These are phyloP conservation scores for Trogon melanurus DNA, from an alignment of 2,113 vertebrate species.

Conservation along the genomic window DNA sequence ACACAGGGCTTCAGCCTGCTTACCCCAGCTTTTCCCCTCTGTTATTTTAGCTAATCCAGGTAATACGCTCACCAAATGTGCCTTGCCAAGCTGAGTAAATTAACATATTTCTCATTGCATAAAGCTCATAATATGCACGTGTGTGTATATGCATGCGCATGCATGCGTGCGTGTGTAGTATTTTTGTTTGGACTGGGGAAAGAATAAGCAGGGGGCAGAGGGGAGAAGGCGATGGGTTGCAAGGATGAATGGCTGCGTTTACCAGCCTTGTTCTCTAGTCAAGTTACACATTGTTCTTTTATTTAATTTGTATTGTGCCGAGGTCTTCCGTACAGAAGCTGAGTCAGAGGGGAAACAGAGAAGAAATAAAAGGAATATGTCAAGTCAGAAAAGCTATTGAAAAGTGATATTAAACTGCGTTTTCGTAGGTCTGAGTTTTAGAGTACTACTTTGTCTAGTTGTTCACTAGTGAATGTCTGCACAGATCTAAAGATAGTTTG, in stretches of 20 bases:
- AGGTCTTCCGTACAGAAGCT: not conserved
- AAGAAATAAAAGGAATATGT: not conserved
- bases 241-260: not conserved
- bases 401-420: not conserved
- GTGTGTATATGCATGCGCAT: not conserved
- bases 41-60: slow-evolving; percentile 59
- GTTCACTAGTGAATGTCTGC: not conserved
- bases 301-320: not conserved
- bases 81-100: slow-evolving; percentile 35
- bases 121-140: not conserved
- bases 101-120: not conserved
- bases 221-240: not conserved
- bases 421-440: not conserved
- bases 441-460: not conserved
- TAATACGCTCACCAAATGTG: slow-evolving; percentile 43
- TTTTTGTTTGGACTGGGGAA: slow-evolving; percentile 1
- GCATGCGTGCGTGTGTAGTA: not conserved
- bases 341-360: slow-evolving; percentile 1
- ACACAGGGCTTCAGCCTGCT: slow-evolving; percentile 68
- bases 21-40: slow-evolving; percentile 66
- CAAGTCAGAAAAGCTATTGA: slow-evolving; percentile 2
- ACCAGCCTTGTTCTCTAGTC: not conserved
- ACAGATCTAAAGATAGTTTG: not conserved
- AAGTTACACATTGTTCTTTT: slow-evolving; percentile 25
- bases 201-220: not conserved